These are phyloP conservation scores for Porites rus DNA, from an alignment of 92 coral and sea anemone species.

Conservation along the genomic window DNA sequence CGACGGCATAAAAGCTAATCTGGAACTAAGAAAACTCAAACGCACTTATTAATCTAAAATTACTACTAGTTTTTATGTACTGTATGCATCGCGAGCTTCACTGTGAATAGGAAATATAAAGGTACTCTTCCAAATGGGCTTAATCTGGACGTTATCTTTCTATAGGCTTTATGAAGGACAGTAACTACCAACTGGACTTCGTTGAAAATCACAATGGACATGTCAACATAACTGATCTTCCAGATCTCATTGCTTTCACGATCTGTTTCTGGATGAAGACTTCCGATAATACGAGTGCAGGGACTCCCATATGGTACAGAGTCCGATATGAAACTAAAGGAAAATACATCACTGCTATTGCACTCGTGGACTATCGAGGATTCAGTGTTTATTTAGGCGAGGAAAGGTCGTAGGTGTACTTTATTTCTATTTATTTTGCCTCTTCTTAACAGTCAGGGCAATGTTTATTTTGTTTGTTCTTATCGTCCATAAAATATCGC, in stretches of 20 bases:
- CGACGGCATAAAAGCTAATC: too few species aligned
- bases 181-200: constrained; percentile 66
- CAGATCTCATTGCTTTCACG: constrained; percentile 65
- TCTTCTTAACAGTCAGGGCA: not conserved
- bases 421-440: not conserved
- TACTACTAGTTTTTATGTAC: not conserved
- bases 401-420: constrained; percentile 41
- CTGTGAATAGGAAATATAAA: too few species aligned
- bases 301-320: constrained; percentile 73
- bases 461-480: too few species aligned
- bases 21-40: too few species aligned
- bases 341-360: constrained; percentile 57
- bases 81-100: not conserved
- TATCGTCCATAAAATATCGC: too few species aligned
- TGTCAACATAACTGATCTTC: constrained; percentile 68
- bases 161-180: constrained; percentile 18
- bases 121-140: too few species aligned
- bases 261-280: constrained; percentile 81
- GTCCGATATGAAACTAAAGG: constrained; percentile 36
- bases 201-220: constrained; percentile 51
- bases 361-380: constrained; percentile 54
- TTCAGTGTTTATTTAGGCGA: constrained; percentile 26
- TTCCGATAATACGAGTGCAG: constrained; percentile 51
- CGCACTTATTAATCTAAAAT: too few species aligned
- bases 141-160: not conserved